These are phyloP conservation scores for Cerastoderma edule DNA, from an alignment of 2,888 invertebrate genomes.

Conservation along the genomic window DNA sequence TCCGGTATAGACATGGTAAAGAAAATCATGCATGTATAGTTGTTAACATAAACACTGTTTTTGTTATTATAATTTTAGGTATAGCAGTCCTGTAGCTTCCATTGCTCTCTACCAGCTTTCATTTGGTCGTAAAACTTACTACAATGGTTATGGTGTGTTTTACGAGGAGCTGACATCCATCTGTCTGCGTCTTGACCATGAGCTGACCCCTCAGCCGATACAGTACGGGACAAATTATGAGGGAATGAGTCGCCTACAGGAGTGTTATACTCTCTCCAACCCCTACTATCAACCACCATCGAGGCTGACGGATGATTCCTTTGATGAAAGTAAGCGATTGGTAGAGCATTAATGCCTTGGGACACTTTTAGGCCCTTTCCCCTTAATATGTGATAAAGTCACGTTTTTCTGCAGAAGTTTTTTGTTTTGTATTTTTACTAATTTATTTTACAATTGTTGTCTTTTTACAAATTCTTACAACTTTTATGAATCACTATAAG, in stretches of 20 bases:
- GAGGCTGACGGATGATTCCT: conserved; percentile 76
- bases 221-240: conserved; percentile 52
- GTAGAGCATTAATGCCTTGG: neutral
- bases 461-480: too few relatives aligned
- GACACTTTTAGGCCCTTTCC: neutral
- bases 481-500: too few relatives aligned
- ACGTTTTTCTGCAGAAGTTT: too few relatives aligned
- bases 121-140: conserved; percentile 87
- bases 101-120: conserved; percentile 91
- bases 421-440: too few relatives aligned
- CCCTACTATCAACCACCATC: conserved; percentile 69
- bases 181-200: conserved; percentile 76
- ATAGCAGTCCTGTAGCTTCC: conserved; percentile 83
- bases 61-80: conserved; percentile 64
- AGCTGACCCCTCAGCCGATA: conserved; percentile 69
- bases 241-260: conserved; percentile 70
- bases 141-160: conserved; percentile 74
- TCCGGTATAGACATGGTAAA: too few relatives aligned
- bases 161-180: conserved; percentile 80
- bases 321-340: conserved; percentile 75
- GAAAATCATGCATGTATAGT: too few relatives aligned
- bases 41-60: too few relatives aligned
- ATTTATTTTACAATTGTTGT: too few relatives aligned
- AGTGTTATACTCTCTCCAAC: conserved; percentile 76
- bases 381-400: too few relatives aligned